Evolutionary conservation across 2,113 vertebrate genomes (phyloP), one percentile per base, ranked within the genome.

Genomic region (Noctilio leporinus): DNA sequence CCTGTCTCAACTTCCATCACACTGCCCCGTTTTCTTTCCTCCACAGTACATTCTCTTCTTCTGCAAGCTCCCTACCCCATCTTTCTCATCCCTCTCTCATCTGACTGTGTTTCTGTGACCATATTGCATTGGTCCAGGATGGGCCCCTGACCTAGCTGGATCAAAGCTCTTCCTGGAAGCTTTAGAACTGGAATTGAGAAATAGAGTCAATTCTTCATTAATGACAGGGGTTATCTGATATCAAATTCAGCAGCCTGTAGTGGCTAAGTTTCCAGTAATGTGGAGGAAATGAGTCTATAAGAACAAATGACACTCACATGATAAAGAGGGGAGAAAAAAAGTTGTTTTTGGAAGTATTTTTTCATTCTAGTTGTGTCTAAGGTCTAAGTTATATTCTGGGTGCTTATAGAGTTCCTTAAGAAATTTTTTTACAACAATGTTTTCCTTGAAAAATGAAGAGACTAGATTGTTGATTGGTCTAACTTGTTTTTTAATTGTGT

Each of bases 321-420:
- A 93, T n/a, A 24, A 84, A 26, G 10, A 53, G 33, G 17, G 83
- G 86, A 62, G 91, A 43, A 53, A 51, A 45, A 62, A 65, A 33
- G 33, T 51, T 57, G 47, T 47, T 83, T 87, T 90, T 76, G 17
- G 83, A 80, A 81, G 12, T n/a, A 22, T 15, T 64, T 59, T 64
- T 47, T 40, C 6, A 9, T 88, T 94, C n/a, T 84, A 43, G 19
- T 57, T 51, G 22, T 85, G 76, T 77, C n/a, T 49, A 88, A 70
- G 89, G 28, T 93, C 72, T 93, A 90, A 86, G 55, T 94, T 67
- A 70, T 30, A 72, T 86, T 88, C n/a, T 43, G 28, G 47, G 73
- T 92, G 64, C 10, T 81, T 51, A 67, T 22, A 76, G 22, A 77
- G 7, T 92, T 72, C 67, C 38, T 53, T 40, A 28, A 51, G 43